Base-by-base conservation (phyloP, 2,888 invertebrate genomes). In the Venusia cambrica region DNA sequence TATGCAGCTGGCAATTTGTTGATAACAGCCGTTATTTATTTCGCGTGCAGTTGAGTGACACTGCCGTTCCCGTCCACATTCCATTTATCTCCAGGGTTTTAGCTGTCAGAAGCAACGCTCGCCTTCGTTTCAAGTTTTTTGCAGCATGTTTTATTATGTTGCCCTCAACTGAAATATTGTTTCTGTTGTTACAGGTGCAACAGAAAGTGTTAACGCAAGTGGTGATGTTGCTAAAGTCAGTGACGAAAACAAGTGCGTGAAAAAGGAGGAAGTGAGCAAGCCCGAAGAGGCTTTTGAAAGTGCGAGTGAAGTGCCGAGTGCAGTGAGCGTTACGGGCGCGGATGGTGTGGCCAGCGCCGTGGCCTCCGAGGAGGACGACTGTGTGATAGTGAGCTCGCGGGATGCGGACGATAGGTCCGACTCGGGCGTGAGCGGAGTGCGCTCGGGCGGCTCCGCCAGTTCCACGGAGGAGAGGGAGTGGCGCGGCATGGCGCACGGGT, bases 391-490 rank as follows among this genome's bases (percentile, higher is more conserved):
- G 88, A 88, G 89, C 79, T 78, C 85, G 71, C 78, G 78, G 69
- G 84, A 85, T 87, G 88, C 85, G 80, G 88, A 87, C 81, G 87
- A 83, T 62, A 75, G 83, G 66, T 89, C 89, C 78, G 91, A 91
- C 80, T 91, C 91, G 67, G 91, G 93, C 83, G 91, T 93, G 88
- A 93, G 93, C 80, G 93, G 93, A 36, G 85, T 93, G 66, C 89
- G 93, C 60, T 92, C 92, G 64, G 90, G 91, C 62, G 90, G 91
- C 57, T 87, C 88, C 67, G 93, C 93, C 89, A 93, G 93, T 80
- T 90, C 93, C 59, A 92, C 92, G 77, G 93, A 93, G 68, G 92
- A 92, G 73, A 90, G 93, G 75, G 92, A 92, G 79, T 93, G 93
- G 73, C 89, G 93, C 73, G 93, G 92, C 72, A 90, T 90, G 83